Evolutionary conservation across 2,113 vertebrate species (phyloP).

Genomic region (Chrysemys picta): DNA sequence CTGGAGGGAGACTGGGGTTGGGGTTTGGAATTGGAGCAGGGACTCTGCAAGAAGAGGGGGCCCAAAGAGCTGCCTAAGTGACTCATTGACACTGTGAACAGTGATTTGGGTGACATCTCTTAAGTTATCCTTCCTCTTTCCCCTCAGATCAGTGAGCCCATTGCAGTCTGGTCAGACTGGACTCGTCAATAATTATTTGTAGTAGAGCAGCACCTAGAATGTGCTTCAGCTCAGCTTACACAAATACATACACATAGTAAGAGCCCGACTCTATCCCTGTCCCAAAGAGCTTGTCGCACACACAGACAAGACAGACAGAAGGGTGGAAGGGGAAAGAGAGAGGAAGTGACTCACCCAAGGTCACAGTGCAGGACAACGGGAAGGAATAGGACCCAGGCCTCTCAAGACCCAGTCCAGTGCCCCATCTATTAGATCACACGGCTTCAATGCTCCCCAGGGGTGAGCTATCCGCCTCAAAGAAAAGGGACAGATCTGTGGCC

Average conservation of each 20-base stretch:
- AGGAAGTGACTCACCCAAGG: neutral
- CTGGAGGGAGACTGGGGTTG: neutral
- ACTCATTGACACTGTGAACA: neutral
- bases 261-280: neutral
- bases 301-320: neutral
- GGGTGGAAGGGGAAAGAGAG: neutral
- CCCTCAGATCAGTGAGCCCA: neutral
- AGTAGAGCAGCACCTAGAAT: neutral
- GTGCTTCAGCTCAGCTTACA: neutral
- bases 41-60: neutral
- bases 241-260: neutral
- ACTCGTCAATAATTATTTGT: neutral
- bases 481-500: neutral
- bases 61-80: constrained; percentile 19
- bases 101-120: neutral
- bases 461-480: neutral
- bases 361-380: neutral
- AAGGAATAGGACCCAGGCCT: neutral
- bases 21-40: constrained; percentile 28
- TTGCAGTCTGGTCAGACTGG: neutral
- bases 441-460: neutral
- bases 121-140: neutral
- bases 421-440: neutral
- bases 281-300: neutral
- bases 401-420: neutral